Percentiles rank a stretch among this genome's conserved stretches.
Evolutionary conservation across 1,140 invertebrate genomes (phyloP).

Genomic region (Diachasmimorpha longicaudata): DNA sequence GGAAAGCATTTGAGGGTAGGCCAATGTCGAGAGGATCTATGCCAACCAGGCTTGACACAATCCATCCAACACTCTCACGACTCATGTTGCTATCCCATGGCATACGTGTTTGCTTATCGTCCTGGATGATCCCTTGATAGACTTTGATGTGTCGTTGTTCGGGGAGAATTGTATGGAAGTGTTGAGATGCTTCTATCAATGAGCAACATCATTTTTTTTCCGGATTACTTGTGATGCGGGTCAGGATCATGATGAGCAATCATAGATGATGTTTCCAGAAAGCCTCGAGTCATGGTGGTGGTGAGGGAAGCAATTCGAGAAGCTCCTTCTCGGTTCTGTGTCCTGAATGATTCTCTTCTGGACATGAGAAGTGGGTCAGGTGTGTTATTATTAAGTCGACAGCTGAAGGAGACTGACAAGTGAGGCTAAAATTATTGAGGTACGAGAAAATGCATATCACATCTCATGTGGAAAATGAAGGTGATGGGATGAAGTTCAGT

Average conservation of each 20-base stretch:
- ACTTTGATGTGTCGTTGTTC: not conserved
- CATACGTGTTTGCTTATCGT: not conserved
- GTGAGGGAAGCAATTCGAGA: too few relatives aligned
- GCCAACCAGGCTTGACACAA: not conserved
- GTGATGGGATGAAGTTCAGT: not conserved
- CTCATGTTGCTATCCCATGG: not conserved
- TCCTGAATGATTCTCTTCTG: too few relatives aligned
- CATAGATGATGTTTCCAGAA: not conserved
- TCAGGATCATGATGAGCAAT: not conserved
- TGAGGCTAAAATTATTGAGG: not conserved
- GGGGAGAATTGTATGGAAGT: not conserved
- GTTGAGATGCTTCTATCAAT: not conserved
- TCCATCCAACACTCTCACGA: not conserved
- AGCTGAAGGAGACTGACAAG: not conserved
- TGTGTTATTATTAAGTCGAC: not conserved
- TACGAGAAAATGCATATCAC: not conserved
- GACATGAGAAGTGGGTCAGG: not conserved
- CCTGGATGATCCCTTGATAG: conserved; percentile 4
- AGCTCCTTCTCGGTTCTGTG: too few relatives aligned
- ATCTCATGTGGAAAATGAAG: not conserved
- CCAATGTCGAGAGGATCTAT: not conserved
- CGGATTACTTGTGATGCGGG: not conserved
- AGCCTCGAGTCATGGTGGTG: too few relatives aligned
- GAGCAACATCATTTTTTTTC: not conserved
- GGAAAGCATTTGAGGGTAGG: not conserved